Evolutionary conservation across 2,113 vertebrate genomes (phyloP), one percentile per base, ranked within the genome.

Genomic region (Gambusia holbrooki): DNA sequence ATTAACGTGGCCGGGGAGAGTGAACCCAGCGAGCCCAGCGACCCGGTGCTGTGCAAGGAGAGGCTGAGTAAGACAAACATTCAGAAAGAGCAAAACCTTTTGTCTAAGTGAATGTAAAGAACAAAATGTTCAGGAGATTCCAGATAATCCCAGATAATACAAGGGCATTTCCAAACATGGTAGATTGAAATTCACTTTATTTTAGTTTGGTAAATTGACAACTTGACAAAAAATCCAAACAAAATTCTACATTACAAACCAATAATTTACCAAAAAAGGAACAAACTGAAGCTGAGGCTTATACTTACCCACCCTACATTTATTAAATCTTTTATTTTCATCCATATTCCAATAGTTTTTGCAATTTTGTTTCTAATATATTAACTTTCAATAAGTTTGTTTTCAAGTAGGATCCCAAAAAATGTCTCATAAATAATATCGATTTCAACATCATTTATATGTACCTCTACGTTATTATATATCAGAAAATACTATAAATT

Each of bases 11-110:
- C 95, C 3, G 98, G 98, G 0, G 98, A 99, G 85, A 99, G 98
- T 14, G 98, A 99, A 22, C 98, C 98, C 42, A 99, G 98, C 32
- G 98, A 99, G 63, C 97, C 98, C 71, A 98, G 97, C 0, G 97
- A 98, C 71, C 97, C 97, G 4, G 96, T 99, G 48, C 95, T 98
- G 67, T 99, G 97, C 96, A 97, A 98, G 67, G 97, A 99, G 87
- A 96, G 98, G 80, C 96, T 99, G 48, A 97, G 98, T 99, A 92
- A 97, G 98, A 95, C 78, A 25, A n/a, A 66, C 37, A 3, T 27
- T 28, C 15, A 17, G 9, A 22, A 28, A 4, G 27, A 51, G 62
- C 65, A 73, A 19, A 33, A 1, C 15, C 33, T 5, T 19, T 48
- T 19, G 45, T 19, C 5, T 19, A 7, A 48, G 45, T 48, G 6